These are phyloP conservation scores for Phymanthus crucifer DNA, from an alignment of 92 coral and sea anemone species.

Conservation along the genomic window DNA sequence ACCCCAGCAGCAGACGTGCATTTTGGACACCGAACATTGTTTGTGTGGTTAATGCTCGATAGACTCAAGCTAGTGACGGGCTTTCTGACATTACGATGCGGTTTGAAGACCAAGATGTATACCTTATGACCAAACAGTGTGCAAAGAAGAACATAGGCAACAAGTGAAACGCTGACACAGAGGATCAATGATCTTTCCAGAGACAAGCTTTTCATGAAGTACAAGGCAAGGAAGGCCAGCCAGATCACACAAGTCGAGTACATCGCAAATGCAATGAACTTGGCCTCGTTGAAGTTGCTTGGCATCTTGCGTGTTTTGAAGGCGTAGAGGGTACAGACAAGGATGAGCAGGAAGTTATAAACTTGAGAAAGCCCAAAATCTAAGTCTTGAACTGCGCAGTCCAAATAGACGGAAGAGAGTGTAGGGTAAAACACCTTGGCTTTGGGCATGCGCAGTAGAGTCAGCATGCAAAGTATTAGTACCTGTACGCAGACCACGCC, in stretches of 20 bases:
- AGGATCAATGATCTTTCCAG: slow-evolving; percentile 71
- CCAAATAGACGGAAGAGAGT: slow-evolving; percentile 66
- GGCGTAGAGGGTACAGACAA: slow-evolving; percentile 92
- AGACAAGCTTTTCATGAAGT: slow-evolving; percentile 74
- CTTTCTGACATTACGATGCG: slow-evolving; percentile 84
- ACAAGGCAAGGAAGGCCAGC: slow-evolving; percentile 90
- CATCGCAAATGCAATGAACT: slow-evolving; percentile 97
- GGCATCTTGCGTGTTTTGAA: slow-evolving; percentile 96
- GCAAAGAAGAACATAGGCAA: slow-evolving; percentile 85
- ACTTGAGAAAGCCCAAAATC: slow-evolving; percentile 97
- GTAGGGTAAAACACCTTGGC: slow-evolving; percentile 68
- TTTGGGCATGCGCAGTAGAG: slow-evolving; percentile 70
- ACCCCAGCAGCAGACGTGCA: slow-evolving; percentile 57
- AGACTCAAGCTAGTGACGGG: slow-evolving; percentile 79
- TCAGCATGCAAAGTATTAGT: slow-evolving; percentile 73
- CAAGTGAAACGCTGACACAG: slow-evolving; percentile 83
- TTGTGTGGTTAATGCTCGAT: slow-evolving; percentile 78
- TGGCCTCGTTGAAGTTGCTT: slow-evolving; percentile 97
- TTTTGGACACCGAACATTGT: slow-evolving; percentile 43
- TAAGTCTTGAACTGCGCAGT: slow-evolving; percentile 74
- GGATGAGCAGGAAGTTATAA: slow-evolving; percentile 87
- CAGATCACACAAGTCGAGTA: slow-evolving; percentile 92
- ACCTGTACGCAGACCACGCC: slow-evolving; percentile 89
- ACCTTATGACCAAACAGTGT: slow-evolving; percentile 91
- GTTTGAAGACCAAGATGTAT: slow-evolving; percentile 81